Percentiles rank a stretch among this genome's conserved stretches.
phyloP scores from a whole-genome alignment of 2,888 invertebrate species.

The Tanytarsus gracilentus region DNA sequence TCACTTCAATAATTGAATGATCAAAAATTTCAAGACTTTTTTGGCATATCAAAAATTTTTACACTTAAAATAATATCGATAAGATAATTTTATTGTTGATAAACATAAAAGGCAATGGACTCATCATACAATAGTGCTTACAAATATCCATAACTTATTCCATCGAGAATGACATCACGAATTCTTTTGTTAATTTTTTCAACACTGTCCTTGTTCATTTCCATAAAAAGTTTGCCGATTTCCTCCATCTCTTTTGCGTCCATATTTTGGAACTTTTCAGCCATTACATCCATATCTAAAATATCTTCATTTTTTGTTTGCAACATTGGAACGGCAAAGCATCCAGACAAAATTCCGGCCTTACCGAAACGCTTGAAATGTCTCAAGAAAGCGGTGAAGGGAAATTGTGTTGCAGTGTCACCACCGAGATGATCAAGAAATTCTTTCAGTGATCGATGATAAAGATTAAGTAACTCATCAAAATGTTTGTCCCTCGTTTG shows the following conservation, averaged over 20 bases:
- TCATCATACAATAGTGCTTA: neutral
- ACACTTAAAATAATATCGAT: too few relatives aligned
- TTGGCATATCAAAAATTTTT: neutral
- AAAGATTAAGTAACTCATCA: constrained; percentile 29
- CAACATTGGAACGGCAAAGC: constrained; percentile 28
- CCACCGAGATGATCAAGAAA: constrained; percentile 29
- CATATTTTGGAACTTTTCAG: constrained; percentile 9
- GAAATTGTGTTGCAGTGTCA: constrained; percentile 29
- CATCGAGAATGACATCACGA: neutral
- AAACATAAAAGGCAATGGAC: neutral
- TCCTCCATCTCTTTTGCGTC: neutral
- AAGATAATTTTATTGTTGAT: too few relatives aligned
- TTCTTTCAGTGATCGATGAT: constrained; percentile 29
- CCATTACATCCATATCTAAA: constrained; percentile 26
- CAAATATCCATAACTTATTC: neutral
- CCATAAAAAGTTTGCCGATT: neutral
- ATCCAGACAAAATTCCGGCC: constrained; percentile 26
- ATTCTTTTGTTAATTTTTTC: neutral
- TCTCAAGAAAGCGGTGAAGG: constrained; percentile 28
- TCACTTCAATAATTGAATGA: neutral
- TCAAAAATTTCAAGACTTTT: too few relatives aligned
- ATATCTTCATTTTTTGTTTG: constrained; percentile 8
- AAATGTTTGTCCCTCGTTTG: constrained; percentile 29
- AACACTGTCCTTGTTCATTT: neutral
- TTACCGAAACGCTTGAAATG: constrained; percentile 30